A percentile compares a stretch with the other conserved stretches of the same genome.
These are phyloP conservation scores for Hydrolagus colliei DNA, from an alignment of 2,797 vertebrate species.

Conservation along the genomic window DNA sequence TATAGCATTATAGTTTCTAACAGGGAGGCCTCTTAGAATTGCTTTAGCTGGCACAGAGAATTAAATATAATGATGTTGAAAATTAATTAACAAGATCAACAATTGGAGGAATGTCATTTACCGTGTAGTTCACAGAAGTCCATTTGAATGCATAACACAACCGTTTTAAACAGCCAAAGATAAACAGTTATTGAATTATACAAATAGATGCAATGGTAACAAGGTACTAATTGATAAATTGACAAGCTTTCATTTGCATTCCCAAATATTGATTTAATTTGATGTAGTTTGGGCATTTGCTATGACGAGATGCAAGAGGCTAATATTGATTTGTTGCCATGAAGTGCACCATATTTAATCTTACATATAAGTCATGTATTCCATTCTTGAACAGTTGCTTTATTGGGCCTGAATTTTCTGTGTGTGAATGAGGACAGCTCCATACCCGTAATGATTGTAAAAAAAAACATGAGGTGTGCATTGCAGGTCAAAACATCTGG, in stretches of 20 bases:
- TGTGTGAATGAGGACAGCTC: no score
- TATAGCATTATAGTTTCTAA: slow-evolving; percentile 21
- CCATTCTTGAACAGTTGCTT: no score
- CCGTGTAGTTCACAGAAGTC: neutral
- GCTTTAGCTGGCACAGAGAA: slow-evolving; percentile 7
- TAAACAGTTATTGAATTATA: neutral
- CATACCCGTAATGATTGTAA: no score
- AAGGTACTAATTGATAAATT: neutral
- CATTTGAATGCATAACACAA: neutral
- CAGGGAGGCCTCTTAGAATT: slow-evolving; percentile 23
- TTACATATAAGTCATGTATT: no score
- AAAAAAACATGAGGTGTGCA: neutral
- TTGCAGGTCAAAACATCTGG: neutral
- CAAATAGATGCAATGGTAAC: neutral
- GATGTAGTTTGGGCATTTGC: neutral
- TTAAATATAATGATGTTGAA: slow-evolving; percentile 8
- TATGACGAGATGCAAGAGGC: neutral
- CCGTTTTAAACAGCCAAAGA: neutral
- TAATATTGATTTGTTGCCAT: neutral
- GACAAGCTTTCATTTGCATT: neutral
- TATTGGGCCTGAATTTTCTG: no score
- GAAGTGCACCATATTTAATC: no score
- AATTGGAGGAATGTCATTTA: slow-evolving; percentile 22
- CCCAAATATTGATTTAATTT: neutral
- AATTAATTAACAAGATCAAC: slow-evolving; percentile 28